Conservation (phyloP, 1,140 invertebrate genomes). For the Dolichoris vasculosae region DNA sequence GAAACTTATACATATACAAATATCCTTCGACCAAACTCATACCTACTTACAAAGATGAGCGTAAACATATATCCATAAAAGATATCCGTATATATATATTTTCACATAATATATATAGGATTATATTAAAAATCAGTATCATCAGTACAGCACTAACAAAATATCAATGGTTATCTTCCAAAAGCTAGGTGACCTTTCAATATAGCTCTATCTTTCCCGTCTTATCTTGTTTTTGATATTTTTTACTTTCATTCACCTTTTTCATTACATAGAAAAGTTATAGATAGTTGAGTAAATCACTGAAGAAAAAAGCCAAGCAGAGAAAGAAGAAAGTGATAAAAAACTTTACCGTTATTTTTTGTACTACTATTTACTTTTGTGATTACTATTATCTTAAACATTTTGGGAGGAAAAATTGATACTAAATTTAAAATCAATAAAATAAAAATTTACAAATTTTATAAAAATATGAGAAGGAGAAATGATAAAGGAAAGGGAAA, state of each 20-base stretch:
- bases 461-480: too few relatives aligned
- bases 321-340: too few relatives aligned
- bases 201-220: background rate
- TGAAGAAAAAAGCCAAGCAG: too few relatives aligned
- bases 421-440: too few relatives aligned
- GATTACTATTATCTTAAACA: too few relatives aligned
- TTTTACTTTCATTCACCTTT: background rate
- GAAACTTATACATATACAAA: too few relatives aligned
- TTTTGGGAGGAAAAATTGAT: too few relatives aligned
- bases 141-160: background rate
- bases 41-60: background rate
- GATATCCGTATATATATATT: background rate
- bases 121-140: background rate
- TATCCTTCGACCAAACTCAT: background rate
- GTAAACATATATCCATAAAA: background rate
- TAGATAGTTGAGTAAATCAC: too few relatives aligned
- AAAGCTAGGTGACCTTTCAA: constrained; percentile 8
- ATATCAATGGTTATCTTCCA: background rate
- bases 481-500: background rate
- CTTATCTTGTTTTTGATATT: background rate
- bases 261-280: too few relatives aligned
- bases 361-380: too few relatives aligned
- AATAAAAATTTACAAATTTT: too few relatives aligned
- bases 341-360: too few relatives aligned
- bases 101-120: background rate